Conservation (phyloP, 2,113 vertebrate species). For the Cyprinodon variegatus region DNA sequence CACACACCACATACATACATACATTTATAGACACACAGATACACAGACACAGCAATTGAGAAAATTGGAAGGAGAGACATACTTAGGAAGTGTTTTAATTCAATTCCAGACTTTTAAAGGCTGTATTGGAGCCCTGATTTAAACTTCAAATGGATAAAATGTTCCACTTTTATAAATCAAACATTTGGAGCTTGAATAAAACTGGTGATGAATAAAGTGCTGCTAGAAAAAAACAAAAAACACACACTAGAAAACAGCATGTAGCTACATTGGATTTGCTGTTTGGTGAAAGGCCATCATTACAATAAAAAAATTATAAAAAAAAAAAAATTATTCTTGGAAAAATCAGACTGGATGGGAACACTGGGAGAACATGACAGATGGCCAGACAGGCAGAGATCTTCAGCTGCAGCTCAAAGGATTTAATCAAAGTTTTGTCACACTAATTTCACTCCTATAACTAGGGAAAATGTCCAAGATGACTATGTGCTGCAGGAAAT, state of each 20-base stretch:
- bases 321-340: too few species aligned
- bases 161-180: too few species aligned
- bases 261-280: not conserved
- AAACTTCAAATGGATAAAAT: too few species aligned
- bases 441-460: not conserved
- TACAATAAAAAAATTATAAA: not conserved
- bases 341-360: not conserved
- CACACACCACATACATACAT: too few species aligned
- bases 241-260: too few species aligned
- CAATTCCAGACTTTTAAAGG: too few species aligned
- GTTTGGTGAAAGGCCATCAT: not conserved
- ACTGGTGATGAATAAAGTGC: too few species aligned
- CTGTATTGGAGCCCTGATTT: too few species aligned
- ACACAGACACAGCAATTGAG: not conserved
- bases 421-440: not conserved
- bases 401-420: not conserved
- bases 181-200: too few species aligned
- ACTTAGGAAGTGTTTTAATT: not conserved
- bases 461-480: not conserved
- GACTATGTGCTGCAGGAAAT: too few species aligned
- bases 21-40: too few species aligned
- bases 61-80: not conserved
- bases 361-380: not conserved
- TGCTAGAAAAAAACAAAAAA: too few species aligned
- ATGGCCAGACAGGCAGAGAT: not conserved